phyloP scores from a whole-genome alignment of 2,797 vertebrate genomes.

The Meriones psammophilus region DNA sequence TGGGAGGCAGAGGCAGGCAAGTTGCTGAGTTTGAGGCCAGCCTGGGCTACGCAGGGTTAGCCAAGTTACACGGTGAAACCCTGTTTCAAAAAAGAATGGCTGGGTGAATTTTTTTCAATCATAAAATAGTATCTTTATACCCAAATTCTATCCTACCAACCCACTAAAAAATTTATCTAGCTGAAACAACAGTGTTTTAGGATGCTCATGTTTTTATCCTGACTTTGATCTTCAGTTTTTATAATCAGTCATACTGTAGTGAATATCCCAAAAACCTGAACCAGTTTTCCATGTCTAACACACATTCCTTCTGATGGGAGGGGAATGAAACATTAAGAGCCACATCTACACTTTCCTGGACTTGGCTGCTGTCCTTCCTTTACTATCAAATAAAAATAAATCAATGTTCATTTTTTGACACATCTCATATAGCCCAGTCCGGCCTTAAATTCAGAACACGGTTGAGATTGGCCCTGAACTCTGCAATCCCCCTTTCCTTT shows the following conservation, averaged over 20 bases:
- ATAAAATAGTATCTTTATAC: slow-evolving; percentile 43
- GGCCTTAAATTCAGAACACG: background rate
- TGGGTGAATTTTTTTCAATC: background rate
- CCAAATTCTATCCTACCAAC: slow-evolving; percentile 34
- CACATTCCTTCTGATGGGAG: background rate
- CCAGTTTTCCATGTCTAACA: background rate
- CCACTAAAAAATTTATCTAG: slow-evolving; percentile 9
- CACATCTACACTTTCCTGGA: background rate
- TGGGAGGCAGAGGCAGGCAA: background rate
- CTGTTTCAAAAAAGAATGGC: background rate
- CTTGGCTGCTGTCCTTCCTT: background rate
- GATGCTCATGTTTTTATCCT: background rate
- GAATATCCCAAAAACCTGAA: background rate
- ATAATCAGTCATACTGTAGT: background rate
- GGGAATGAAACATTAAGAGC: background rate
- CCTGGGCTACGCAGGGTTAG: background rate
- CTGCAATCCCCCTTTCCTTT: background rate
- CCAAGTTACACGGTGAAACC: background rate
- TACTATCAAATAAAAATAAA: slow-evolving; percentile 28
- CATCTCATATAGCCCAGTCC: background rate
- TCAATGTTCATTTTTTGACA: background rate
- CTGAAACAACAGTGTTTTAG: background rate
- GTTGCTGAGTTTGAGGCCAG: background rate
- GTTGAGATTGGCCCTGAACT: background rate
- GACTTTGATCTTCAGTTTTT: background rate